Evolutionary conservation across 2,113 vertebrate species (phyloP), one percentile per base, ranked within the genome.

Genomic region (Brachirus orientalis): DNA sequence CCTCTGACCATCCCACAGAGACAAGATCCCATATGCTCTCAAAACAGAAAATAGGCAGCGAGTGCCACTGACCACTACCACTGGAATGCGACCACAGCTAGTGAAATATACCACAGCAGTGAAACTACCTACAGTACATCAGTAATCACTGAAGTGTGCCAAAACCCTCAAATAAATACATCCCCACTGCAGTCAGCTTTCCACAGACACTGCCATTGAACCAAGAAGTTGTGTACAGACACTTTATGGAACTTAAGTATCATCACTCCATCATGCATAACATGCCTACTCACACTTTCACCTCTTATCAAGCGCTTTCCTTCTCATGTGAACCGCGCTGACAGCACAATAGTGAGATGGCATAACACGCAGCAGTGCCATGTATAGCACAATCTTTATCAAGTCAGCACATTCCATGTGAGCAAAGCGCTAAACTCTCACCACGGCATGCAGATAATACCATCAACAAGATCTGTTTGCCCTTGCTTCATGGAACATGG

Each of bases 341-440:
- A 84, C 84, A 69, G 72, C 72, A 83, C 70, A 61, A 84, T 80
- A 89, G 81, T 50, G 59, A 77, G 76, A 84, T 87, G 86, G 88
- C 85, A 89, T 60, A 86, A 89, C 89, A 87, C 69, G 28, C 75
- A 84, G 72, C 78, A 20, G 76, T 76, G 82, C 81, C 85, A 84
- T 85, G 84, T 86, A 90, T 83, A 88, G 85, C 81, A 69, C 78
- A 78, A 69, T 81, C 70, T 81, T 71, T 63, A 62, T 71, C 37
- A 57, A 85, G 84, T 92, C 90, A 92, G 88, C 88, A 88, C 80
- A 91, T 91, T 92, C 87, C 86, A 64, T 74, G 68, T 67, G 75
- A 87, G 82, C 84, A 82, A 77, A 86, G 81, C 83, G 79, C 75
- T 80, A 83, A 82, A 77, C 73, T 88, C 79, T 88, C 83, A 77